A percentile compares a stretch with the other conserved stretches of the same genome.
Conservation (phyloP, 2,888 invertebrate species). For the Heliconius ismenius region DNA sequence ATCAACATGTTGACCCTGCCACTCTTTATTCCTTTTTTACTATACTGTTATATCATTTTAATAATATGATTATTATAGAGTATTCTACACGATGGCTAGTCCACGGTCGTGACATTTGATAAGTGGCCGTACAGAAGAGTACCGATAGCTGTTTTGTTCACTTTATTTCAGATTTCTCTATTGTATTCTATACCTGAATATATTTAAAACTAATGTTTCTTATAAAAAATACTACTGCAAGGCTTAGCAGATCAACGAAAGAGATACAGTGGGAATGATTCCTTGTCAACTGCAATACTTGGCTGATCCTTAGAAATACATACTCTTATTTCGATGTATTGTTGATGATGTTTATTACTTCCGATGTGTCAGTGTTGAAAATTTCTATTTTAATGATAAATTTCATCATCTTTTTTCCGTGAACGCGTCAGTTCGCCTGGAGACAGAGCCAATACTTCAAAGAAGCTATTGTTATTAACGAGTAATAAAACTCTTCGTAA, state of each 20-base stretch:
- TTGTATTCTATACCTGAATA: constrained; percentile 42
- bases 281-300: constrained; percentile 37
- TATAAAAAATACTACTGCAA: constrained; percentile 30
- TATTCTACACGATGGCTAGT: background rate
- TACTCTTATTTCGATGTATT: background rate
- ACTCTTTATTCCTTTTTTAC: constrained; percentile 26
- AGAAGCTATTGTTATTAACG: constrained; percentile 95
- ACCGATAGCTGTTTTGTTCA: constrained; percentile 20
- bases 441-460: constrained; percentile 98
- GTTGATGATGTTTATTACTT: constrained; percentile 36
- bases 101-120: background rate
- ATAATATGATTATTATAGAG: constrained; percentile 16
- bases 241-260: constrained; percentile 21
- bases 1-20: constrained; percentile 33
- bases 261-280: constrained; percentile 23
- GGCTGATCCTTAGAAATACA: constrained; percentile 40
- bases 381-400: constrained; percentile 63
- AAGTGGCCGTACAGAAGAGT: background rate
- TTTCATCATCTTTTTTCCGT: constrained; percentile 71
- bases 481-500: constrained; percentile 85
- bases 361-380: constrained; percentile 51
- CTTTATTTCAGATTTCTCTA: constrained; percentile 31
- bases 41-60: constrained; percentile 21
- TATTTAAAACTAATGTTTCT: constrained; percentile 8
- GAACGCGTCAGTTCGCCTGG: constrained; percentile 91